phyloP scores from a whole-genome alignment of 2,797 vertebrate genomes.

The Manis crassicaudata region DNA sequence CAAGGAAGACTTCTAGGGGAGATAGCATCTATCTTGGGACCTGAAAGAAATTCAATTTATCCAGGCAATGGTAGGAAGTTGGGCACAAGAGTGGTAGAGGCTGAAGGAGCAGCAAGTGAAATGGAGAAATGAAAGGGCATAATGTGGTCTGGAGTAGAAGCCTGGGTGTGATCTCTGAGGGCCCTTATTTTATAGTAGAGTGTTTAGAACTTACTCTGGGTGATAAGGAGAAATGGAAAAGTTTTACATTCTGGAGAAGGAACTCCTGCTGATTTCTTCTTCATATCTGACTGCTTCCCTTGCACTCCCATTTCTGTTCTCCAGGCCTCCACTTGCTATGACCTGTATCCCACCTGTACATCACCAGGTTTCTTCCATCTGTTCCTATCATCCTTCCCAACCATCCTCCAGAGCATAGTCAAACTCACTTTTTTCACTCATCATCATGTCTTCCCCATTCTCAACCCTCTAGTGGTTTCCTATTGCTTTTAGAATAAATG shows the following conservation, averaged over 20 bases:
- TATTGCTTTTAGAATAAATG: neutral
- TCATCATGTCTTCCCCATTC: neutral
- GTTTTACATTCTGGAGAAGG: neutral
- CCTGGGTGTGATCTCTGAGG: neutral
- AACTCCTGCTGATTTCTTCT: neutral
- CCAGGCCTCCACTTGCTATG: neutral
- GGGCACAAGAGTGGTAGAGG: neutral
- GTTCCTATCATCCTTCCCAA: neutral
- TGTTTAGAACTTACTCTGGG: neutral
- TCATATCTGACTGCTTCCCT: neutral
- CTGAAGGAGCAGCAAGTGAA: neutral
- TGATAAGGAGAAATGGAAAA: neutral
- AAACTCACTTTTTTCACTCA: neutral
- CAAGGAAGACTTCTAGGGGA: neutral
- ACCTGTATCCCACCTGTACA: neutral
- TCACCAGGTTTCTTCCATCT: neutral
- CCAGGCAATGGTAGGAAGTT: neutral
- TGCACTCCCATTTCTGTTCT: neutral
- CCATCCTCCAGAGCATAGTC: neutral
- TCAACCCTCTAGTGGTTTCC: neutral
- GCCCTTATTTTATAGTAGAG: neutral
- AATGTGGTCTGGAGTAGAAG: neutral
- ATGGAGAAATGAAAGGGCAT: neutral
- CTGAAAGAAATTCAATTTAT: neutral
- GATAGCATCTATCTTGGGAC: neutral